Conservation (phyloP, 2,797 vertebrate genomes). For the Aselliscus stoliczkanus region DNA sequence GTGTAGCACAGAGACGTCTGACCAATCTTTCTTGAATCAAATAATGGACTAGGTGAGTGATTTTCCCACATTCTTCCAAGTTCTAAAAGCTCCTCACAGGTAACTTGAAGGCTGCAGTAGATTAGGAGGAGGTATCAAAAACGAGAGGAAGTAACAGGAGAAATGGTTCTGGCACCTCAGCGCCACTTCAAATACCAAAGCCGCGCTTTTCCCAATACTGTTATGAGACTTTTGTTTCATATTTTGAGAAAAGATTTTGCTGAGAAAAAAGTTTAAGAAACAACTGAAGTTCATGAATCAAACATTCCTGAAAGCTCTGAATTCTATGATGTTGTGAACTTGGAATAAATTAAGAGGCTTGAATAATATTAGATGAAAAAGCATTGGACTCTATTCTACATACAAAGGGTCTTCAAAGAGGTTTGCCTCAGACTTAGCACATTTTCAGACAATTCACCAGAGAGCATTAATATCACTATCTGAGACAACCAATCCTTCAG, state of each 20-base stretch:
- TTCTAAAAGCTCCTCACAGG: neutral
- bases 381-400: neutral
- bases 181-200: neutral
- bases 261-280: neutral
- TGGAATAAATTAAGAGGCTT: neutral
- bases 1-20: neutral
- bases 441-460: constrained; percentile 8
- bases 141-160: neutral
- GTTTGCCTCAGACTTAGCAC: neutral
- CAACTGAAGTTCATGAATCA: neutral
- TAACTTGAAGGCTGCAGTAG: neutral
- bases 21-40: neutral
- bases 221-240: neutral
- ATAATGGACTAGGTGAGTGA: neutral
- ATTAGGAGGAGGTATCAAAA: neutral
- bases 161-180: neutral
- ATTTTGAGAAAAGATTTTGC: neutral
- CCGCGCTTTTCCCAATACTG: neutral
- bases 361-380: neutral
- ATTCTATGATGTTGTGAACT: constrained; percentile 6
- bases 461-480: neutral
- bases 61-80: neutral
- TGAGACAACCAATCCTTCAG: neutral
- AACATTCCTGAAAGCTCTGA: neutral
- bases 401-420: neutral